Percentiles rank a stretch among this genome's conserved stretches.
Evolutionary conservation across 2,113 vertebrate species (phyloP).

Genomic region (Acanthisitta chloris): DNA sequence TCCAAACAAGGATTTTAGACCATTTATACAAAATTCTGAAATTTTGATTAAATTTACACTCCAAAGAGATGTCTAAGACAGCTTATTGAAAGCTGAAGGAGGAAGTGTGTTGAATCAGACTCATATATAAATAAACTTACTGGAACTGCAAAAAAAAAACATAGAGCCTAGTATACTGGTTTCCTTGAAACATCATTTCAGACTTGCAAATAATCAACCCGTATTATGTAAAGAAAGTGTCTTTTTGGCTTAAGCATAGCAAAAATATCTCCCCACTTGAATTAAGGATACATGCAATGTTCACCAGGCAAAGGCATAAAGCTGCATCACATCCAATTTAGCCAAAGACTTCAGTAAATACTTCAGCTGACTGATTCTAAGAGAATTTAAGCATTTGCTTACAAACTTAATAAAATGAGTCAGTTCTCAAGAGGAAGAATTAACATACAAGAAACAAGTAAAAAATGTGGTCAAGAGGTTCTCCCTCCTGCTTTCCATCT

Average conservation of each 20-base stretch:
- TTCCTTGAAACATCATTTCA: neutral
- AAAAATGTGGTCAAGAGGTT: neutral
- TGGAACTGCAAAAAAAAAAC: neutral
- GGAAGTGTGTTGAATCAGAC: neutral
- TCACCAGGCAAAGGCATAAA: neutral
- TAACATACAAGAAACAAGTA: neutral
- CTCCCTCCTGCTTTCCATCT: neutral
- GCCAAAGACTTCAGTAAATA: neutral
- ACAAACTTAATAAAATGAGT: neutral
- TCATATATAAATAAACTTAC: neutral
- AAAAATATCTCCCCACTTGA: neutral
- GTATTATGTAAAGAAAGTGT: neutral
- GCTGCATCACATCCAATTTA: neutral
- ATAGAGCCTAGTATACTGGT: neutral
- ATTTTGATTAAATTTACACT: neutral
- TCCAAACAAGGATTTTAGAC: neutral
- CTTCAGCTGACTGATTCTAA: neutral
- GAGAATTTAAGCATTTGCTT: neutral
- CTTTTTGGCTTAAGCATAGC: neutral
- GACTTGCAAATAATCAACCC: neutral
- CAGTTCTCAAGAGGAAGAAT: neutral
- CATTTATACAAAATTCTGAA: neutral
- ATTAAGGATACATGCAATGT: neutral
- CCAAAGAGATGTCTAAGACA: neutral
- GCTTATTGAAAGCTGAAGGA: neutral